Evolutionary conservation across 1,140 invertebrate genomes (phyloP).

Genomic region (Caerostris darwini): DNA sequence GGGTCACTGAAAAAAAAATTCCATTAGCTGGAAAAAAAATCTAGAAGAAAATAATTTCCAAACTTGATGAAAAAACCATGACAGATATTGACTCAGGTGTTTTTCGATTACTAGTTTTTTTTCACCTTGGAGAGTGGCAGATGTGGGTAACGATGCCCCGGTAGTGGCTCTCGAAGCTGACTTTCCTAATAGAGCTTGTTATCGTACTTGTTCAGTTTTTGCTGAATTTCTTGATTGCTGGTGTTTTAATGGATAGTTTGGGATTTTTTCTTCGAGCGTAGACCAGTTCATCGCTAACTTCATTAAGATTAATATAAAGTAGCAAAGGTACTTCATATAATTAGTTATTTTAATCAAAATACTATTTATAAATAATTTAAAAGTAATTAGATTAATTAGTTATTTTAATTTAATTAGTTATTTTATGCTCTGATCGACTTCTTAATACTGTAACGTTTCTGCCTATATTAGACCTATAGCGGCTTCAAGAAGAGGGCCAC

Average conservation of each 20-base stretch:
- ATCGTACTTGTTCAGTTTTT: background rate
- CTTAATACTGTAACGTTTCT: too few relatives aligned
- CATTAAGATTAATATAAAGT: background rate
- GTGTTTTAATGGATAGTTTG: background rate
- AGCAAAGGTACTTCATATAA: background rate
- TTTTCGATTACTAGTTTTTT: slow-evolving; percentile 25
- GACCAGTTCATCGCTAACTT: background rate
- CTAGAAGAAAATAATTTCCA: background rate
- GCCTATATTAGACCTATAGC: too few relatives aligned
- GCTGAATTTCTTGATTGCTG: background rate
- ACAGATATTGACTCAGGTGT: slow-evolving; percentile 12
- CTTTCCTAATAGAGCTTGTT: background rate
- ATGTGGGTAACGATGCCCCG: slow-evolving; percentile 4
- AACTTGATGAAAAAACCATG: background rate
- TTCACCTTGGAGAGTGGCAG: background rate
- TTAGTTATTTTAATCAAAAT: too few relatives aligned
- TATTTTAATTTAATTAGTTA: too few relatives aligned
- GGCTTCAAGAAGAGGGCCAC: too few relatives aligned
- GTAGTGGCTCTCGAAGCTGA: background rate
- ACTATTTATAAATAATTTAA: too few relatives aligned
- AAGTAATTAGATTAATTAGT: too few relatives aligned
- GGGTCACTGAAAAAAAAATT: background rate
- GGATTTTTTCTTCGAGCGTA: background rate
- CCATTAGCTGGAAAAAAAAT: background rate
- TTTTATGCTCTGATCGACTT: too few relatives aligned